Base-by-base conservation (phyloP, 2,888 invertebrate genomes). In the Drosophila kokeensis region DNA sequence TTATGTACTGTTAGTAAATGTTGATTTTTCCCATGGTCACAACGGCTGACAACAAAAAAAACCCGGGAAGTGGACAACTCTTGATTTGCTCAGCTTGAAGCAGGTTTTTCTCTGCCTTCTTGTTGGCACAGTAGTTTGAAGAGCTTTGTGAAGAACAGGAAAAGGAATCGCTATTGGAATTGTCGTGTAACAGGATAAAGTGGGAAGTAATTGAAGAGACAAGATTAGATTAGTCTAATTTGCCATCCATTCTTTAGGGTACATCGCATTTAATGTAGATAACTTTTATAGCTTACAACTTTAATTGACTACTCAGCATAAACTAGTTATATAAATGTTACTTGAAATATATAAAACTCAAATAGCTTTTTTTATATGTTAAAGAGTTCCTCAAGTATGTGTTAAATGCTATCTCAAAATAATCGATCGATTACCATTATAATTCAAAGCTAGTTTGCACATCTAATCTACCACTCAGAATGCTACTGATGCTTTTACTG, bases 11-110 rank as follows among this genome's bases (percentile, higher is more conserved):
- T 74, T 77, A 66, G 69, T 72, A 67, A 72, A 73, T 84, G 67
- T 70, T 80, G 74, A 88, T 86, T 86, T 81, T 85, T 85, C 90
- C 87, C 89, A 86, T 73, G 83, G 59, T 53, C 61, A 58, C 34
- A 21, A 42, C 32, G 29, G 29, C 38, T 36, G 57, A 30, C 57
- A 69, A 59, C 66, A 66, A 36, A 45, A 66, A 36, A 45, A 42
- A 30, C 36, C 29, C 30, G 60, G 21, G 29, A 42, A 50, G 29
- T 50, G 34, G 24, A 54, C 36, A 40, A 55, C 49, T 48, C 45
- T 58, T 30, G 69, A 50, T 24, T 29, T 52, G 8, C 18, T 18
- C 49, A 50, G 52, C 42, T 52, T 15, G 38, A 18, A 36, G 34
- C 29, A 42, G 60, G 62, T 60, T 48, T 48, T 45, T n/a, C 30